Conservation (phyloP, 2,888 invertebrate genomes). For the Drosophila cognata region DNA sequence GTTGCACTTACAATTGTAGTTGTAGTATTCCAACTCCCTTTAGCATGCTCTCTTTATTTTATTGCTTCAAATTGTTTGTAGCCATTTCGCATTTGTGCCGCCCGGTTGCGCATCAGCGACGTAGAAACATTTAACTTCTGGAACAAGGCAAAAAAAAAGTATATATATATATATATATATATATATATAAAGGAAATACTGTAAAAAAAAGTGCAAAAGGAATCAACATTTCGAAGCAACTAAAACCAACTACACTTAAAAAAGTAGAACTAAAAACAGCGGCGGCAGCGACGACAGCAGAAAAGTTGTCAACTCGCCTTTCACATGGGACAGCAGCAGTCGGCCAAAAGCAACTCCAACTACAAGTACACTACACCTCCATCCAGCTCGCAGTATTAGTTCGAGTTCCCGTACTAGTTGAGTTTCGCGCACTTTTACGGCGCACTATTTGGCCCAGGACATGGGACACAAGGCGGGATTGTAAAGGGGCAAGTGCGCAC, state of each 20-base stretch:
- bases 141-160: constrained; percentile 41
- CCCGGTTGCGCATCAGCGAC: constrained; percentile 76
- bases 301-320: constrained; percentile 73
- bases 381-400: constrained; percentile 38
- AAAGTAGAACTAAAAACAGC: constrained; percentile 62
- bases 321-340: constrained; percentile 42
- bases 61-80: constrained; percentile 80
- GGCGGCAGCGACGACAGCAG: constrained; percentile 53
- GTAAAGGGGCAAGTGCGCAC: constrained; percentile 51
- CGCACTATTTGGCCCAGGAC: constrained; percentile 46
- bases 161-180: background rate
- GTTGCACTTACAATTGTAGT: constrained; percentile 34
- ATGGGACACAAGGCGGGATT: constrained; percentile 34
- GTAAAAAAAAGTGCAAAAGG: constrained; percentile 6
- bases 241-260: constrained; percentile 74
- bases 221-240: constrained; percentile 64
- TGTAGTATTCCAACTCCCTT: constrained; percentile 19
- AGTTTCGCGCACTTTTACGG: constrained; percentile 71
- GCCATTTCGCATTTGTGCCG: constrained; percentile 81
- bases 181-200: background rate
- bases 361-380: constrained; percentile 4
- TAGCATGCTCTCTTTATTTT: constrained; percentile 76
- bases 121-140: constrained; percentile 77
- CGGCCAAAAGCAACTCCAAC: constrained; percentile 14
- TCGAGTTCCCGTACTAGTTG: constrained; percentile 49